These are phyloP conservation scores for Saccostrea echinata DNA, from an alignment of 1,140 invertebrate genomes.

Conservation along the genomic window DNA sequence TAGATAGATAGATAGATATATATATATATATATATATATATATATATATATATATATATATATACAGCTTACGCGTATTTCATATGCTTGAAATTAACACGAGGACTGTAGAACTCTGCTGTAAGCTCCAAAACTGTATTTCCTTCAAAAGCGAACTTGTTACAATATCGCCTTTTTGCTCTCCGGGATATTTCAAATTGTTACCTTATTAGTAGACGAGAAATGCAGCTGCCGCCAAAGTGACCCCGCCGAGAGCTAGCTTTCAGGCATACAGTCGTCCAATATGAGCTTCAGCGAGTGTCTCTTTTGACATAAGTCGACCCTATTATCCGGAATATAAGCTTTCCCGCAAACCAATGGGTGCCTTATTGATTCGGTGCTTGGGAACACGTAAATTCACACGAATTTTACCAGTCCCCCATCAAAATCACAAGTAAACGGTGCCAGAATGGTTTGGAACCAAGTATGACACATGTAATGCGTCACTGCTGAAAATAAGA, in stretches of 20 bases:
- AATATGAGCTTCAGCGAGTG: slow-evolving; percentile 24
- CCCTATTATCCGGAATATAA: slow-evolving; percentile 35
- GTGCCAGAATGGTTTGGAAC: neutral
- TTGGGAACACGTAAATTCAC: neutral
- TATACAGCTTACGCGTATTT: too few relatives aligned
- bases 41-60: too few relatives aligned
- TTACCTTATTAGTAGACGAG: slow-evolving; percentile 34
- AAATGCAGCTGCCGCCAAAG: slow-evolving; percentile 29
- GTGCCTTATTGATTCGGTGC: slow-evolving; percentile 22
- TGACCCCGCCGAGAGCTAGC: slow-evolving; percentile 30
- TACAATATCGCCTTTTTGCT: slow-evolving; percentile 24
- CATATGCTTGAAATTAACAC: too few relatives aligned
- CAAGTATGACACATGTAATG: neutral
- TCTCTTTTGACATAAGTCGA: slow-evolving; percentile 24
- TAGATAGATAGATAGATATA: too few relatives aligned
- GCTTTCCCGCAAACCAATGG: slow-evolving; percentile 6
- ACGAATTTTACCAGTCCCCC: neutral
- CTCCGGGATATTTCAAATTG: slow-evolving; percentile 31
- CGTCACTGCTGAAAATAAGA: neutral
- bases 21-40: too few relatives aligned
- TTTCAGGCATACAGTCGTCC: slow-evolving; percentile 11
- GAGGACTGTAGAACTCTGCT: too few relatives aligned
- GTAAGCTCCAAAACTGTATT: neutral
- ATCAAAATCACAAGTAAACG: neutral
- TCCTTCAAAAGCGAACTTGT: slow-evolving; percentile 11